Percentiles rank a stretch among this genome's conserved stretches.
phyloP scores from a whole-genome alignment of 2,113 vertebrate species.

The Saguinus imperator region DNA sequence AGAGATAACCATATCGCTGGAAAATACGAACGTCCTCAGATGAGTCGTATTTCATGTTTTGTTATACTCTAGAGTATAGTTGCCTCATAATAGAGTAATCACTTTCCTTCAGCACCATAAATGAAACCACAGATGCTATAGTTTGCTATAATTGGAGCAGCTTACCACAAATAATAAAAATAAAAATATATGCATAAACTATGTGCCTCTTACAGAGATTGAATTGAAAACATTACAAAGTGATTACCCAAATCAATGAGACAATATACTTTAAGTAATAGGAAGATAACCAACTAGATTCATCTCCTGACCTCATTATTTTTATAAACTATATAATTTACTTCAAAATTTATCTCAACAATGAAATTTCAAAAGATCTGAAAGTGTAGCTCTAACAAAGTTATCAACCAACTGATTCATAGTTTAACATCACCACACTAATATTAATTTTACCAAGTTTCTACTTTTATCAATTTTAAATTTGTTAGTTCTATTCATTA shows the following conservation, averaged over 20 bases:
- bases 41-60: constrained; percentile 82
- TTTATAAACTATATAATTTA: neutral
- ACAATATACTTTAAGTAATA: neutral
- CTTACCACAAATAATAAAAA: constrained; percentile 83
- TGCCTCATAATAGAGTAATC: constrained; percentile 81
- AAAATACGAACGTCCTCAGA: constrained; percentile 83
- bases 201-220: neutral
- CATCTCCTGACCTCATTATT: neutral
- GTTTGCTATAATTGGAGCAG: constrained; percentile 66
- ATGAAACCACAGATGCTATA: constrained; percentile 82
- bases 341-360: neutral
- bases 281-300: neutral
- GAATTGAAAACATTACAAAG: neutral
- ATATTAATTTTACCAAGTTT: neutral
- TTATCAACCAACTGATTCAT: neutral
- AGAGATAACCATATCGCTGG: constrained; percentile 79
- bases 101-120: constrained; percentile 79
- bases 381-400: neutral
- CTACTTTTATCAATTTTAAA: neutral
- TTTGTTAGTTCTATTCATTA: neutral
- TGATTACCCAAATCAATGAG: neutral
- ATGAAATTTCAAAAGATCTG: neutral
- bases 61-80: constrained; percentile 77
- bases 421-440: neutral
- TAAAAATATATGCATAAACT: constrained; percentile 74